These are phyloP conservation scores for Ramphastos sulfuratus DNA, from an alignment of 2,113 vertebrate genomes.

Conservation along the genomic window DNA sequence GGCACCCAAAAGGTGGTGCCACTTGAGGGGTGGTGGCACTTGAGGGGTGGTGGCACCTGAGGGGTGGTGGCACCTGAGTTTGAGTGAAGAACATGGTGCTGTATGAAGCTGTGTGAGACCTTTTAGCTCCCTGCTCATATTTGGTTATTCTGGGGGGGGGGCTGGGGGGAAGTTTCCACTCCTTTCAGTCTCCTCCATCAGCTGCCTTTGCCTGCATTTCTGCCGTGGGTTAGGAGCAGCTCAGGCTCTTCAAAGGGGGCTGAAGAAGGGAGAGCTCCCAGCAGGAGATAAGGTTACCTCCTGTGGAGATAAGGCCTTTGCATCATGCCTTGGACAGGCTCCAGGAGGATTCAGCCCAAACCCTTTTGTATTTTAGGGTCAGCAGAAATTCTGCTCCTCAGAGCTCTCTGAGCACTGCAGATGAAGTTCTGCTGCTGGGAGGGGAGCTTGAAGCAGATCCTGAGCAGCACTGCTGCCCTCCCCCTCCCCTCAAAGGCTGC, in stretches of 20 bases:
- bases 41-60: too few relatives aligned
- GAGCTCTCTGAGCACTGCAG: rapidly evolving
- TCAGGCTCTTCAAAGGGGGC: background rate
- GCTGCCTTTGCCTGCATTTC: background rate
- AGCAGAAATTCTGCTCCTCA: background rate
- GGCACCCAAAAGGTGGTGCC: background rate
- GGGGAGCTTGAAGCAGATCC: background rate
- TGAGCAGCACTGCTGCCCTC: background rate
- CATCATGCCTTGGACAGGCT: background rate
- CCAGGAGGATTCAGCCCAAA: background rate
- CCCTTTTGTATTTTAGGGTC: background rate
- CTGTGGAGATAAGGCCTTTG: background rate
- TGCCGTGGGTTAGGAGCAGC: background rate
- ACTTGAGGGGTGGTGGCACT: too few relatives aligned
- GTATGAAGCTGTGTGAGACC: rapidly evolving
- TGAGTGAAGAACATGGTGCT: too few relatives aligned
- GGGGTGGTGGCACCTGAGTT: too few relatives aligned
- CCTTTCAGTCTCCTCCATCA: rapidly evolving
- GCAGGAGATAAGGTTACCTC: background rate
- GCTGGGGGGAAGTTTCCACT: background rate
- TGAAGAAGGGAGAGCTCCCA: rapidly evolving
- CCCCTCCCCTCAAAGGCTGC: background rate
- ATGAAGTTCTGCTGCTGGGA: rapidly evolving
- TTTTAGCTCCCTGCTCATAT: background rate
- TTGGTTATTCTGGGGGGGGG: too few relatives aligned